Percentiles rank a stretch among this genome's conserved stretches.
Conservation (phyloP, 2,797 vertebrate genomes). For the Astyanax mexicanus region DNA sequence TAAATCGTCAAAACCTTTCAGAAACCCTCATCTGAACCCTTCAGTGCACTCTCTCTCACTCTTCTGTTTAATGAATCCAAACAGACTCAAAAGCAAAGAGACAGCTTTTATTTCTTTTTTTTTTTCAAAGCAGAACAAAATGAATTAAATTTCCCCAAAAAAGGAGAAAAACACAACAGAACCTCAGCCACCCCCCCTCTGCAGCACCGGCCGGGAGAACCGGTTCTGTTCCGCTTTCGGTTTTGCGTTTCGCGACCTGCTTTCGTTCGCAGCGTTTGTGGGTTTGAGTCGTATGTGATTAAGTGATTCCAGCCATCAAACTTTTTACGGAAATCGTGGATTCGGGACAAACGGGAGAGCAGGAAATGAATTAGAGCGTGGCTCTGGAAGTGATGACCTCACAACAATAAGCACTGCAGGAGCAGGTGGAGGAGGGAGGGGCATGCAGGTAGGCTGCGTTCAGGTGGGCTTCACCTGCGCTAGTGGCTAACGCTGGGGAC, state of each 20-base stretch:
- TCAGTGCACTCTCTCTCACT: too few species aligned
- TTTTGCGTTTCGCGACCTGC: conserved; percentile 23
- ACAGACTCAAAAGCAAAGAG: conserved; percentile 65
- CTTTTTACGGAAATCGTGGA: conserved; percentile 45
- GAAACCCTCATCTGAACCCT: too few species aligned
- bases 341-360: conserved; percentile 50
- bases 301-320: conserved; percentile 45
- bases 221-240: conserved; percentile 50
- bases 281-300: conserved; percentile 41
- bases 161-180: conserved; percentile 39
- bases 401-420: conserved; percentile 59
- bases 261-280: conserved; percentile 46
- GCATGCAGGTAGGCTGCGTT: neutral
- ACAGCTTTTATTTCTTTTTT: conserved; percentile 80
- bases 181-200: conserved; percentile 58
- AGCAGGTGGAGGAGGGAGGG: conserved; percentile 54
- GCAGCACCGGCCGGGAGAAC: conserved; percentile 64
- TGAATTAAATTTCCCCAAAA: conserved; percentile 70
- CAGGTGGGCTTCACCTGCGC: neutral
- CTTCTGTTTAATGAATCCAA: conserved; percentile 20
- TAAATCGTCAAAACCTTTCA: too few species aligned
- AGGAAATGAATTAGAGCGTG: conserved; percentile 39
- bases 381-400: conserved; percentile 60
- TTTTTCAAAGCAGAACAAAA: conserved; percentile 81
- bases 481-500: neutral